Evolutionary conservation across 2,113 vertebrate genomes (phyloP).

Genomic region (Ramphastos sulfuratus): DNA sequence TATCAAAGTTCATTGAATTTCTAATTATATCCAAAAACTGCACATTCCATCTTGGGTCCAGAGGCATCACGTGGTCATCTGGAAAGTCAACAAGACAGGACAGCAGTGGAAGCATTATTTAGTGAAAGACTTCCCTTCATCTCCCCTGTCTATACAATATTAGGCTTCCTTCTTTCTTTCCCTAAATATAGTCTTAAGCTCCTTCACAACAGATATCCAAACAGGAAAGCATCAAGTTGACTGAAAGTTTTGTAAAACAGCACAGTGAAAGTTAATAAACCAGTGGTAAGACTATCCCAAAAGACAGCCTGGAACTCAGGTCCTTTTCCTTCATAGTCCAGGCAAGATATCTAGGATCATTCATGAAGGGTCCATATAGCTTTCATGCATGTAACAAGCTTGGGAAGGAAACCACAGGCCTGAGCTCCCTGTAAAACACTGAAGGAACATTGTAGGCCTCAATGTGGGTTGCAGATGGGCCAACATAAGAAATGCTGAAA

Average conservation of each 20-base stretch:
- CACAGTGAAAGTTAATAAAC: background rate
- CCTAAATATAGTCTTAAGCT: background rate
- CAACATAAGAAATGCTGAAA: background rate
- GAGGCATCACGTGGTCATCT: slow-evolving; percentile 90
- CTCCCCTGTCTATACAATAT: background rate
- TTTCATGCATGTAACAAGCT: background rate
- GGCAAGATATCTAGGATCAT: background rate
- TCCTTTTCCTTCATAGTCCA: background rate
- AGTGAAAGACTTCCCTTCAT: background rate
- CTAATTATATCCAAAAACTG: slow-evolving; percentile 91
- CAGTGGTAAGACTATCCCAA: background rate
- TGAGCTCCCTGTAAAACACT: background rate
- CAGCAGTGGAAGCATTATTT: background rate
- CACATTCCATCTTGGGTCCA: slow-evolving; percentile 97
- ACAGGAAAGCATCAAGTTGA: background rate
- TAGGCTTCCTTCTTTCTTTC: too few relatives aligned
- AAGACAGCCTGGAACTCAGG: background rate
- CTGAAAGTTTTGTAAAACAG: background rate
- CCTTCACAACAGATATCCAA: background rate
- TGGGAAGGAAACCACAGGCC: background rate
- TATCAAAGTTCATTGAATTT: slow-evolving; percentile 89
- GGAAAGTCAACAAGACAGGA: background rate
- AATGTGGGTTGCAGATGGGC: background rate
- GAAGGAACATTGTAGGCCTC: background rate
- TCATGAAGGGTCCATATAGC: background rate